A percentile compares a stretch with the other conserved stretches of the same genome.
Evolutionary conservation across 2,113 vertebrate genomes (phyloP).

Genomic region (Zeus faber): DNA sequence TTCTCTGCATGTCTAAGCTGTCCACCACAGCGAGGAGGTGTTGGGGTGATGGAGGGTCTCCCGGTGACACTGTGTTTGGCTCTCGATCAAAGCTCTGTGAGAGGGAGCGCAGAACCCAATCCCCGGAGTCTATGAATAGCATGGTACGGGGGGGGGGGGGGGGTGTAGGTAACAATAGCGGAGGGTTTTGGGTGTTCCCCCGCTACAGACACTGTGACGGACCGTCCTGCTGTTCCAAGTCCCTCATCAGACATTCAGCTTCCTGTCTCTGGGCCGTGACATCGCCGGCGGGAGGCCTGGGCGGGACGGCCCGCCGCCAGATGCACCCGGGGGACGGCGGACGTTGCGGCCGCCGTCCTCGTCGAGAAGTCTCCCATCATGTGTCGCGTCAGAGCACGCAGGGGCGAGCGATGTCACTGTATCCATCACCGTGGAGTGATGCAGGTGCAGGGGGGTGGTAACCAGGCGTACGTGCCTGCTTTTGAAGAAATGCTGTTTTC

Average conservation of each 20-base stretch:
- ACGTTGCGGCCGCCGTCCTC: no score
- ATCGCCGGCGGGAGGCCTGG: conserved; percentile 15
- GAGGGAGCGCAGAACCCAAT: conserved; percentile 59
- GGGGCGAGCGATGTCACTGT: no score
- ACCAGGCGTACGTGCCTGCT: no score
- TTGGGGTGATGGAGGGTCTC: no score
- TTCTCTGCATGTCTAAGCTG: no score
- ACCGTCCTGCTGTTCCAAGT: conserved; percentile 56
- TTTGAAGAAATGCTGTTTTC: no score
- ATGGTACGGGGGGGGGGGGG: conserved; percentile 9
- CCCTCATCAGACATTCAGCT: conserved; percentile 70
- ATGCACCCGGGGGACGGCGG: no score
- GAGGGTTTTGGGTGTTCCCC: conserved; percentile 71
- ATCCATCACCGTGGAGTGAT: no score
- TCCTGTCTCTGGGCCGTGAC: conserved; percentile 46
- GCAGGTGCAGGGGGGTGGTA: no score
- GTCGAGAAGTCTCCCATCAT: no score
- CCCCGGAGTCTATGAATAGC: conserved; percentile 61
- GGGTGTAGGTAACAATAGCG: conserved; percentile 54
- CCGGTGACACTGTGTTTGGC: conserved; percentile 66
- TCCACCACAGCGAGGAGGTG: no score
- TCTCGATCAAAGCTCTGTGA: conserved; percentile 52
- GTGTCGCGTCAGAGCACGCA: no score
- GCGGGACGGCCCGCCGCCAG: conserved; percentile 30
- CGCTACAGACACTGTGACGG: conserved; percentile 54